Evolutionary conservation across 2,888 invertebrate genomes (phyloP), one percentile per base, ranked within the genome.

Genomic region (Drosophila ezoana): DNA sequence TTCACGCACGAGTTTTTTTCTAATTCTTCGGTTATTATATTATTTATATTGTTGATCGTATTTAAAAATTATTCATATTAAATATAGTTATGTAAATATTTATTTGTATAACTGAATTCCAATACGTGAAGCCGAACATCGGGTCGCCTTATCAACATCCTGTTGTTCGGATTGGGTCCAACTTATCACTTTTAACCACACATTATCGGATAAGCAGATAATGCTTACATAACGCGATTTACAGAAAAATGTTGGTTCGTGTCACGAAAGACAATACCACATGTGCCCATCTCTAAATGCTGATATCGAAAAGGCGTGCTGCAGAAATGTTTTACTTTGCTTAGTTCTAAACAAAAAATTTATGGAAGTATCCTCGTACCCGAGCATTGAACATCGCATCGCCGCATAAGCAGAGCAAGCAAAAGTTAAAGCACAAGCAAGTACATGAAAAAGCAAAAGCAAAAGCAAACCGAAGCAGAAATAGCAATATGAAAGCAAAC

Each of bases 401-500:
- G 35, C 10, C 65, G 38, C 33, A 48, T 41, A 59, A 45, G 14
- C 38, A 53, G 48, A 69, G 43, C 44, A 45, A 80, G 59, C 54
- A 74, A 72, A 63, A 28, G 52, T 40, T 41, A 48, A 76, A 61
- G 51, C 62, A 66, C 37, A 56, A 37, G 59, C 51, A 57, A 57
- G 38, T 32, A n/a, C n/a, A 47, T 32, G 16, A 43, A 68, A 66
- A 38, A 67, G 69, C 57, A 57, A 38, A 18, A 66, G 69, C 66
- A 69, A 44, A 56, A 20, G 23, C 44, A 76, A 76, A 18, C 41
- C 20, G 32, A 57, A 49, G 44, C 23, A 45, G 41, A 65, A 44
- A 47, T 41, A 67, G 68, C 68, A 53, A 37, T 14, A 37, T 14
- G 51, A 59, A 62, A 71, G 76, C 59, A 80, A 79, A 52, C 65